Evolutionary conservation across 2,888 invertebrate species (phyloP), one percentile per base, ranked within the genome.

Genomic region (Trachelus stipa): DNA sequence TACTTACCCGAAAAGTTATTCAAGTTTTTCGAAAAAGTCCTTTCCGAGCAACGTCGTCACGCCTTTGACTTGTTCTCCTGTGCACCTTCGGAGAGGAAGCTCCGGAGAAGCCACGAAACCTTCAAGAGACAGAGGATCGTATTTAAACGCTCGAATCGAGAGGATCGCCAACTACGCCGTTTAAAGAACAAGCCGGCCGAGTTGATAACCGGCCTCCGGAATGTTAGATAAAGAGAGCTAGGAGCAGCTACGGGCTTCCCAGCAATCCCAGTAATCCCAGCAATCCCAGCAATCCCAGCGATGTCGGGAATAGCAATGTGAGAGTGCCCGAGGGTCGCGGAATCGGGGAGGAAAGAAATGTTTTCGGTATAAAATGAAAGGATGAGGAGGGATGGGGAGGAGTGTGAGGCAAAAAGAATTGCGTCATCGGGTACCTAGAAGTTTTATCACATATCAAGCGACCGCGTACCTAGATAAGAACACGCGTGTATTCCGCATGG

Each of bases 151-250:
- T 40, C 40, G 15, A 40, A 40, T 40, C 40, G 40, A 40, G 40
- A 40, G 15, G 15, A 56, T 56, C 56, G 56, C 9, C 56, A 56
- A 9, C 11, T 34, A 23, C 34, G 33, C 1, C 71, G 83, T 81
- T 84, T 83, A 37, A 84, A 82, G 82, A 88, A 86, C 83, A 88
- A 86, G 86, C 81, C 79, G 85, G 83, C 81, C 79, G 79, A 80
- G 83, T 85, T 88, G 89, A 90, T 90, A 90, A 90, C 88, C 88
- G 84, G 85, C 85, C 86, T 87, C 86, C 86, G 88, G 89, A 90
- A 88, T 89, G 89, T 86, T 85, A 88, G 89, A 90, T 90, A 90
- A 90, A 89, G 86, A 82, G 81, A 80, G 80, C 84, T 87, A 86
- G 86, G 83, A 83, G 81, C 84, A 84, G 79, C 82, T 83, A 79